A percentile compares a stretch with the other conserved stretches of the same genome.
phyloP scores from a whole-genome alignment of 1,140 invertebrate species.

The Chelonus insularis region DNA sequence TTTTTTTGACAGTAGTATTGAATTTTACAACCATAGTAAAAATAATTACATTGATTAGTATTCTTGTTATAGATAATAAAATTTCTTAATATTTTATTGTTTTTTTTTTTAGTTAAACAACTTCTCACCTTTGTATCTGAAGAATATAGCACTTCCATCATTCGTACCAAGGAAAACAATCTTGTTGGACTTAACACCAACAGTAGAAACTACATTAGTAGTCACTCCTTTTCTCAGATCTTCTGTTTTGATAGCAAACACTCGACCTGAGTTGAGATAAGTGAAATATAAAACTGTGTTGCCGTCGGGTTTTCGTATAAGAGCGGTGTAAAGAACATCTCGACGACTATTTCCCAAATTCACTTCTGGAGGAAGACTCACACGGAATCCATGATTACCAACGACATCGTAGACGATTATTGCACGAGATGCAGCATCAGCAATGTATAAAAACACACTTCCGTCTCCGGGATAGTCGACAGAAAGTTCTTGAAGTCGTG shows the following conservation, averaged over 20 bases:
- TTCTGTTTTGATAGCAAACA: constrained; percentile 63
- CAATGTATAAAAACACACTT: constrained; percentile 55
- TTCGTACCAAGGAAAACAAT: constrained; percentile 67
- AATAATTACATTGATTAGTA: too few relatives aligned
- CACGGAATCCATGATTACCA: constrained; percentile 58
- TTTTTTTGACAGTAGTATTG: too few relatives aligned
- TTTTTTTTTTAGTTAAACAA: too few relatives aligned
- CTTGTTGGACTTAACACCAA: constrained; percentile 62
- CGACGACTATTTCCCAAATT: constrained; percentile 41
- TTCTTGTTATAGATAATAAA: too few relatives aligned
- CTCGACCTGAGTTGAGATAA: constrained; percentile 60
- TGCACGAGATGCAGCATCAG: constrained; percentile 63
- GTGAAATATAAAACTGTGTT: constrained; percentile 63
- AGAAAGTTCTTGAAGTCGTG: constrained; percentile 67
- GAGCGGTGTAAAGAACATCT: constrained; percentile 64
- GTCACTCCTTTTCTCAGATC: constrained; percentile 59
- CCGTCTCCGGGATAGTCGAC: constrained; percentile 62
- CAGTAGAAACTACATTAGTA: constrained; percentile 60
- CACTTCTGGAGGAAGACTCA: constrained; percentile 62
- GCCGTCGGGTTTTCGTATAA: constrained; percentile 59
- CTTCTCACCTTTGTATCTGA: constrained; percentile 55
- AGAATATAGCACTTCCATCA: constrained; percentile 63
- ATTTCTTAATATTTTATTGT: too few relatives aligned
- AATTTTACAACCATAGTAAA: too few relatives aligned
- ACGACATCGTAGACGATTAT: constrained; percentile 66